Percentiles rank a stretch among this genome's conserved stretches.
These are phyloP conservation scores for Homarus gammarus DNA, from an alignment of 2,888 invertebrate genomes.

Conservation along the genomic window DNA sequence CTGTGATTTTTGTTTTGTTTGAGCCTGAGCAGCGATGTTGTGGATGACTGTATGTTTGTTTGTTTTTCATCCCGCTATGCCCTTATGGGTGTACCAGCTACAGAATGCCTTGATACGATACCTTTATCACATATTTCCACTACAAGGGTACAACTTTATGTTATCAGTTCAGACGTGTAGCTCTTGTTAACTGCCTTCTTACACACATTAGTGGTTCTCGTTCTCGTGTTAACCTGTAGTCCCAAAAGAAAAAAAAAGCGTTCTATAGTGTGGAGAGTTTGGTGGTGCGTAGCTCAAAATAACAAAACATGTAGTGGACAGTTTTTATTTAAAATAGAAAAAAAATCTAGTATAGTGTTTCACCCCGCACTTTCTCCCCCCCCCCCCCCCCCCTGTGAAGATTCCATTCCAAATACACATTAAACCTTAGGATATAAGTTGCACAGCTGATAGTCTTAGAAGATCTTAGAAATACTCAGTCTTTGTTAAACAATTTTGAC, in stretches of 20 bases:
- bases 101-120: constrained; percentile 44
- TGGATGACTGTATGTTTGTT: too few relatives aligned
- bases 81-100: background rate
- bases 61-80: too few relatives aligned
- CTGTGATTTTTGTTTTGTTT: background rate
- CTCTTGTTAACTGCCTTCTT: constrained; percentile 41
- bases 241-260: too few relatives aligned
- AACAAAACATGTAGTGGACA: constrained; percentile 27
- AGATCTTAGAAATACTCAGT: constrained; percentile 36
- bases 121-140: background rate
- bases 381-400: constrained; percentile 1
- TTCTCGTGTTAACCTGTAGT: constrained; percentile 29
- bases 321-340: constrained; percentile 22
- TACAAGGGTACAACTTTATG: constrained; percentile 44
- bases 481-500: constrained; percentile 41
- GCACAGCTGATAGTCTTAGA: constrained; percentile 44
- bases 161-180: background rate
- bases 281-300: constrained; percentile 48
- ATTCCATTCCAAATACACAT: constrained; percentile 18
- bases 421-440: constrained; percentile 8
- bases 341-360: constrained; percentile 18
- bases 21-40: background rate
- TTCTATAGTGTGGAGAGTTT: background rate
- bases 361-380: constrained; percentile 21
- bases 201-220: constrained; percentile 2